A percentile compares a stretch with the other conserved stretches of the same genome.
phyloP scores from a whole-genome alignment of 1,140 invertebrate genomes.

The Caenorhabditis tropicalis region DNA sequence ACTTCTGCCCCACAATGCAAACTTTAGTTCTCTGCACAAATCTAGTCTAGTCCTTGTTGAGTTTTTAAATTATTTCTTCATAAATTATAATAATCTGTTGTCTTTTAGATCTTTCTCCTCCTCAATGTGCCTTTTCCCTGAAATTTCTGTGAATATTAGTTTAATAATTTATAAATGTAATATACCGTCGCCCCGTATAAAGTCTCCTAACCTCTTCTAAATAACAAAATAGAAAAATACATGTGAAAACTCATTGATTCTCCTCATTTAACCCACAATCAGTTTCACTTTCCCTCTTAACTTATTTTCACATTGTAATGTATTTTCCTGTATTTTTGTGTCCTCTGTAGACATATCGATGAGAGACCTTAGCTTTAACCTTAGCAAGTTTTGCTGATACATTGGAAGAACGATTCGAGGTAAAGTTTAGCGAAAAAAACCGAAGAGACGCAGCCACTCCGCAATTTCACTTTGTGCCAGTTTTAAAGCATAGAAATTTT shows the following conservation, averaged over 20 bases:
- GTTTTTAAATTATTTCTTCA: background rate
- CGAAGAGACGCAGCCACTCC: too few relatives aligned
- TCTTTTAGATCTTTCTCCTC: background rate
- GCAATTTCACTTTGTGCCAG: too few relatives aligned
- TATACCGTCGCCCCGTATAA: too few relatives aligned
- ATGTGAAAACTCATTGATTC: too few relatives aligned
- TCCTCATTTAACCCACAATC: background rate
- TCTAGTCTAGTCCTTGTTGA: background rate
- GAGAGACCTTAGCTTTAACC: background rate
- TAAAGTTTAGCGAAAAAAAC: too few relatives aligned
- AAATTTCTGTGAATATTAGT: background rate
- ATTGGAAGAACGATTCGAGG: too few relatives aligned
- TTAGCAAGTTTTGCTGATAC: conserved; percentile 11
- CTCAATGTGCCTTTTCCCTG: background rate
- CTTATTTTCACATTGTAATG: background rate
- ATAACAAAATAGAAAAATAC: too few relatives aligned
- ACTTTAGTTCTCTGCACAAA: background rate
- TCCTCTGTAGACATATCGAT: conserved; percentile 6
- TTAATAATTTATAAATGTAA: background rate
- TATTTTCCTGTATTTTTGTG: background rate
- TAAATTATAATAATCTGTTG: too few relatives aligned
- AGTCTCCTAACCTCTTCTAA: too few relatives aligned
- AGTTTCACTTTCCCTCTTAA: conserved; percentile 7
- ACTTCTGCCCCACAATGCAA: conserved; percentile 60
- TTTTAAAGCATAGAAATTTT: too few relatives aligned